A percentile compares a stretch with the other conserved stretches of the same genome.
Conservation (phyloP, 2,888 invertebrate species). For the Dasypogon diadema region DNA sequence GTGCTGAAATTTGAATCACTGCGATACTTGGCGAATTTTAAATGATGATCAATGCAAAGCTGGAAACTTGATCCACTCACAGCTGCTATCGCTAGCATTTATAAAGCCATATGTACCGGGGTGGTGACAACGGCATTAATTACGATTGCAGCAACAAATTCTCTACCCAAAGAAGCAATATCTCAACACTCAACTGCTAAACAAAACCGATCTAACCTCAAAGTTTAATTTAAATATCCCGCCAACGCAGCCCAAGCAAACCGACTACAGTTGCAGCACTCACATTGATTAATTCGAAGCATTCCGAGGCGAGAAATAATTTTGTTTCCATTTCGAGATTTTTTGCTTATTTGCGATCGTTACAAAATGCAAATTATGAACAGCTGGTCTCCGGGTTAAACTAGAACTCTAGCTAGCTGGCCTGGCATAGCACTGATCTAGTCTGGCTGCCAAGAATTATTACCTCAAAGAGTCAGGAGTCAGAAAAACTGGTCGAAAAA, state of each 20-base stretch:
- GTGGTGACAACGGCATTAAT: slow-evolving; percentile 29
- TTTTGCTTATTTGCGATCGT: not conserved
- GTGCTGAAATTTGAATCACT: not conserved
- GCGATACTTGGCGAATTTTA: not conserved
- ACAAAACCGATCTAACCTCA: slow-evolving; percentile 31
- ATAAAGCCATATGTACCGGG: not conserved
- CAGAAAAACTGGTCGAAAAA: slow-evolving; percentile 37
- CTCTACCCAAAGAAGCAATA: slow-evolving; percentile 20
- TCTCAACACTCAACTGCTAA: not conserved
- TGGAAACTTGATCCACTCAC: too few relatives aligned
- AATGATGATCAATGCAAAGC: too few relatives aligned
- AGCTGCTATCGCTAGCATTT: slow-evolving; percentile 14
- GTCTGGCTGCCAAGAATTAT: not conserved
- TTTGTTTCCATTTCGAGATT: slow-evolving; percentile 14
- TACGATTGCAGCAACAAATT: slow-evolving; percentile 17
- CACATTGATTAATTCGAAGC: slow-evolving; percentile 12
- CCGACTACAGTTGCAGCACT: not conserved
- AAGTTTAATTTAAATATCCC: slow-evolving; percentile 44
- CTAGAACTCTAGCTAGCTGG: not conserved
- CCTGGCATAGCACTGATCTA: slow-evolving; percentile 4
- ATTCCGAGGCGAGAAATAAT: slow-evolving; percentile 25
- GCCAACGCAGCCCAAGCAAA: slow-evolving; percentile 28
- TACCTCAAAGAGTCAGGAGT: not conserved
- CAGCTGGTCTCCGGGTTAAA: not conserved
- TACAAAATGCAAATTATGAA: not conserved